These are phyloP conservation scores for Carduelis carduelis DNA, from an alignment of 2,797 vertebrate genomes.

Conservation along the genomic window DNA sequence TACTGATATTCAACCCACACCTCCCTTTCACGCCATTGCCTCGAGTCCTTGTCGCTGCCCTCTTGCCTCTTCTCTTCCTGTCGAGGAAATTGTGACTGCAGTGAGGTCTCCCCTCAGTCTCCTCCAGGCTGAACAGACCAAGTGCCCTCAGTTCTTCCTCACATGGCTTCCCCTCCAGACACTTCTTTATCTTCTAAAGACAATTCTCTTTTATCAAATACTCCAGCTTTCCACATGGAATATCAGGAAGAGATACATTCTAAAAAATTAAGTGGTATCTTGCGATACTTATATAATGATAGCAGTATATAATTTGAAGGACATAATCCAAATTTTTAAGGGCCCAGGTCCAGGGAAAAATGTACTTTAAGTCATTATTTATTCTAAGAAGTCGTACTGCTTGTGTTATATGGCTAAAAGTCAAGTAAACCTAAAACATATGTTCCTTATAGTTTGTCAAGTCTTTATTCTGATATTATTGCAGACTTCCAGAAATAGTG, in stretches of 20 bases:
- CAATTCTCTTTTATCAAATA: background rate
- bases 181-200: background rate
- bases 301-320: background rate
- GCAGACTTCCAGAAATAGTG: background rate
- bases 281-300: background rate
- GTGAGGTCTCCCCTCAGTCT: background rate
- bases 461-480: background rate
- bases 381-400: background rate
- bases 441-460: background rate
- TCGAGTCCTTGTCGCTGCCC: background rate
- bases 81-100: accelerated
- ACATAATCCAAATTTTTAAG: background rate
- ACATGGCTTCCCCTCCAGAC: accelerated
- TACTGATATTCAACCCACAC: background rate
- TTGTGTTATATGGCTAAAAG: background rate
- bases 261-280: background rate
- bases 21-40: background rate
- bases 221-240: background rate
- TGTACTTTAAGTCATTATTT: background rate
- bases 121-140: background rate
- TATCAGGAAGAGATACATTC: background rate
- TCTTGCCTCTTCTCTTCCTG: accelerated
- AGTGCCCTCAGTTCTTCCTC: background rate
- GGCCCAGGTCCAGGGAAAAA: background rate
- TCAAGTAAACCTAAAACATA: background rate